A percentile compares a stretch with the other conserved stretches of the same genome.
These are phyloP conservation scores for Tragelaphus oryx DNA, from an alignment of 2,797 vertebrate species.

Conservation along the genomic window DNA sequence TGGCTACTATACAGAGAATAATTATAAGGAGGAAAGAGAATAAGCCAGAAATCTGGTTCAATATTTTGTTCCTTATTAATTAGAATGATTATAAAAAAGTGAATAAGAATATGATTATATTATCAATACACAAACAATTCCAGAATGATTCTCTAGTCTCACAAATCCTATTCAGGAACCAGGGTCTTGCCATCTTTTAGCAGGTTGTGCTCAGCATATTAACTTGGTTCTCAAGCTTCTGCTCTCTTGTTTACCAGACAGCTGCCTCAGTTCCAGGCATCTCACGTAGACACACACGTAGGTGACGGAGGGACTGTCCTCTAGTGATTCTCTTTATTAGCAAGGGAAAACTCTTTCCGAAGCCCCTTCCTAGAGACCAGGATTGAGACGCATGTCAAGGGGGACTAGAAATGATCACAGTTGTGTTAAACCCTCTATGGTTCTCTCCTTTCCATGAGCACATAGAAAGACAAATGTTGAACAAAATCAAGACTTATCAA, in stretches of 20 bases:
- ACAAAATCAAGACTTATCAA: neutral
- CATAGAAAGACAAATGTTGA: neutral
- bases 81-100: slow-evolving; percentile 1
- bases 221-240: neutral
- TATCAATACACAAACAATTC: neutral
- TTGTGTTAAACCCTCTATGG: neutral
- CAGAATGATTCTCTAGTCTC: neutral
- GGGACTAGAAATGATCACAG: neutral
- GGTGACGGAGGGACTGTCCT: neutral
- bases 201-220: neutral
- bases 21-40: slow-evolving; percentile 1
- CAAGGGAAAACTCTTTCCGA: neutral
- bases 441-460: neutral
- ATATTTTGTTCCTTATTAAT: slow-evolving; percentile 29
- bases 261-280: neutral
- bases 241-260: neutral
- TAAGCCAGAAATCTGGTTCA: neutral
- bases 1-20: neutral
- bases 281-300: neutral
- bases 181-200: neutral
- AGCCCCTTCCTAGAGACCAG: neutral
- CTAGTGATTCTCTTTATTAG: neutral
- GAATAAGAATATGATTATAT: neutral
- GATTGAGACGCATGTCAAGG: neutral
- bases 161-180: neutral